These are phyloP conservation scores for Limnothrissa miodon DNA, from an alignment of 2,113 vertebrate species.

Conservation along the genomic window DNA sequence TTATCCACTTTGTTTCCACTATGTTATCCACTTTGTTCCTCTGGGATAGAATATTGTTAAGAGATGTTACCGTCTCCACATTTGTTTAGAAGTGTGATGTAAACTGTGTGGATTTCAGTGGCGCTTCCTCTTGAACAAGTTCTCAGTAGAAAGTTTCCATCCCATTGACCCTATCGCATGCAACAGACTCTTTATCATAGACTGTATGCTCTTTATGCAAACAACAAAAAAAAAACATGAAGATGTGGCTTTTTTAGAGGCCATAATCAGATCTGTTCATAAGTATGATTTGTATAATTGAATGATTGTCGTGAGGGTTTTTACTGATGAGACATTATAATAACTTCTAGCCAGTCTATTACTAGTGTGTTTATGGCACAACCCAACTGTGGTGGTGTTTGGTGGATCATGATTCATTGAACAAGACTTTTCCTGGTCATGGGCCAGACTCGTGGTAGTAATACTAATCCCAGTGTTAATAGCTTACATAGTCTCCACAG, in stretches of 20 bases:
- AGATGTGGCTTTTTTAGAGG: not conserved
- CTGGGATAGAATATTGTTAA: not conserved
- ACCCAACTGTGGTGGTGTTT: not conserved
- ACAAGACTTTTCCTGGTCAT: not conserved
- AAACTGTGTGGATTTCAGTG: not conserved
- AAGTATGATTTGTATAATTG: slow-evolving; percentile 9
- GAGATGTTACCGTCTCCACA: not conserved
- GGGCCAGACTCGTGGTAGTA: not conserved
- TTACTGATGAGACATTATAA: slow-evolving; percentile 6
- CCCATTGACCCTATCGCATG: slow-evolving; percentile 14
- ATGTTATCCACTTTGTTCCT: not conserved
- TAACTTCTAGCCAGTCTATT: slow-evolving; percentile 8
- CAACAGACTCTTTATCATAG: not conserved
- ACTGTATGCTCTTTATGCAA: too few species aligned
- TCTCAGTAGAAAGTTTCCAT: not conserved
- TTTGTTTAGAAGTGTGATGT: not conserved
- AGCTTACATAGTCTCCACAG: not conserved
- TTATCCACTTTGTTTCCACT: not conserved
- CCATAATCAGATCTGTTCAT: slow-evolving; percentile 9
- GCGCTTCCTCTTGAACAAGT: not conserved
- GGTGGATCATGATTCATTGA: not conserved
- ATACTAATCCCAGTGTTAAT: not conserved
- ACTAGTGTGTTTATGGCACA: not conserved
- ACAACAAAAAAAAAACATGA: not conserved
- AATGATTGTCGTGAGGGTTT: not conserved